Base-by-base conservation (phyloP, 92 coral and sea anemone genomes). In the Galaxea fascicularis region DNA sequence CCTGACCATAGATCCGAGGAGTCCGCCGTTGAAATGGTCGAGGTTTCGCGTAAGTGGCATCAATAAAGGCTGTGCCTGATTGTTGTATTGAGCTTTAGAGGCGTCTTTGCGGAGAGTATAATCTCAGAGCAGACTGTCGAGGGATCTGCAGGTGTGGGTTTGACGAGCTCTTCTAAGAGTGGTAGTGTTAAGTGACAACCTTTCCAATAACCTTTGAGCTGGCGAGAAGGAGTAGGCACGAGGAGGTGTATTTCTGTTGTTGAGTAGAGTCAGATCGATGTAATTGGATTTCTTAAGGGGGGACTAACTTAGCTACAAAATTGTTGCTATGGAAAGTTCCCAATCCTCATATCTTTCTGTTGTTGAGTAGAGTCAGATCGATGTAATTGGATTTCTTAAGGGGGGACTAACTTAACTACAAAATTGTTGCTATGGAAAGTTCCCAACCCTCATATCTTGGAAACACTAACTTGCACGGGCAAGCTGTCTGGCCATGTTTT, bases 21-120 rank as follows among this genome's bases (percentile, higher is more conserved):
- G 24, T n/a, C 18, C 73, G 15, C 71, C 79, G 63, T 30, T 74
- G 82, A 44, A 49, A 59, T 51, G 88, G 81, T 1, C 71, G 79
- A 28, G 86, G 86, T 71, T 82, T 82, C 20, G 71, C 86, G 26
- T 70, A 82, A 63, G 69, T n/a, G 77, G 82, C 63, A 21, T 30
- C 60, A 76, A 56, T 10, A 25, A 49, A 60, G 51, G 22, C 63
- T 76, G 47, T 22, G 29, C 10, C 25, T 47, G 49, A 12, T 74
- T 85, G 74, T 75, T 69, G 45, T 51, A 67, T 8, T 30, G 58
- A 46, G 73, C 24, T 64, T 66, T 64, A 29, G 67, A 47, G 14
- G 77, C 39, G n/a, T 46, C 13, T 30, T 14, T 73, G 62, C 16
- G 24, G 22, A 7, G 59, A 30, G 5, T 47, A 11, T n/a, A n/a